phyloP scores from a whole-genome alignment of 1,140 invertebrate genomes.

The Drosophila equinoxialis region DNA sequence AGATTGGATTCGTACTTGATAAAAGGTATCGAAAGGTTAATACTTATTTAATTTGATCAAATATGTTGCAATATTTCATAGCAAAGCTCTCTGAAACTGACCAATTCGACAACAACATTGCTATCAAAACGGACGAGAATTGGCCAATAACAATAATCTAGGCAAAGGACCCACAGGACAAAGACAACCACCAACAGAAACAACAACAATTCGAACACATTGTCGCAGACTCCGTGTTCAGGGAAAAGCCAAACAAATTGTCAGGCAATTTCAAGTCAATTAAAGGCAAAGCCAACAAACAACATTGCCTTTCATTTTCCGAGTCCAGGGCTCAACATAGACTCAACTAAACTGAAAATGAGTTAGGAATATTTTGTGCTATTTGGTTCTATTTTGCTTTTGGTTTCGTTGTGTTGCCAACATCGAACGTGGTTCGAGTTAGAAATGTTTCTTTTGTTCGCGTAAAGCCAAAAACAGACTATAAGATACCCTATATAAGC shows the following conservation, averaged over 20 bases:
- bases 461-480: too few relatives aligned
- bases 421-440: not conserved
- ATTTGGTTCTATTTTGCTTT: not conserved
- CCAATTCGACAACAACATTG: too few relatives aligned
- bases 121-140: not conserved
- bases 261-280: slow-evolving; percentile 12
- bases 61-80: not conserved
- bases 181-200: not conserved
- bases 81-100: not conserved
- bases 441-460: not conserved
- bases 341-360: not conserved
- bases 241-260: slow-evolving; percentile 3
- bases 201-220: not conserved
- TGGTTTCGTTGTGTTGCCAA: not conserved
- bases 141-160: slow-evolving; percentile 6
- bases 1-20: too few relatives aligned
- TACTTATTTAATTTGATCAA: not conserved
- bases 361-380: not conserved
- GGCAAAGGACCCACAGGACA: not conserved
- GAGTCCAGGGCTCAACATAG: slow-evolving; percentile 3
- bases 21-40: too few relatives aligned
- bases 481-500: too few relatives aligned
- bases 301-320: not conserved
- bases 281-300: slow-evolving; percentile 7
- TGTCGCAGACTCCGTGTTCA: not conserved